These are phyloP conservation scores for Larimichthys crocea DNA, from an alignment of 2,113 vertebrate species.

Conservation along the genomic window DNA sequence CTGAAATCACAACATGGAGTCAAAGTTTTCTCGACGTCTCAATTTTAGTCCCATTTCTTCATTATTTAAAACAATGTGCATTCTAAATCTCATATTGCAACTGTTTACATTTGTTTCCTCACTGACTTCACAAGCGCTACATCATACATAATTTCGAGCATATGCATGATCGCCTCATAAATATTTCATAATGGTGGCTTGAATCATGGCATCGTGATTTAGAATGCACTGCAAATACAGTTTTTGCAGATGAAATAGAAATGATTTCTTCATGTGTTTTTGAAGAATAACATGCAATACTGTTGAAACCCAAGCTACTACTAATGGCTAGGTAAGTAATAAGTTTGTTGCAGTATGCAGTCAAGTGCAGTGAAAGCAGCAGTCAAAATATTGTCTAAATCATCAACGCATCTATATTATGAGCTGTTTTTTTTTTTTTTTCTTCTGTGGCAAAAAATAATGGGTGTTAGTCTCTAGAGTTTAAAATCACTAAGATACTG, in stretches of 20 bases:
- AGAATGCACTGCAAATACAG: conserved; percentile 31
- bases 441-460: neutral
- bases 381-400: neutral
- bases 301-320: neutral
- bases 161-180: conserved; percentile 43
- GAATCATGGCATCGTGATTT: conserved; percentile 34
- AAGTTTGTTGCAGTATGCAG: neutral
- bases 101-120: conserved; percentile 62
- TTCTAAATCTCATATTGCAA: conserved; percentile 12
- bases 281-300: neutral
- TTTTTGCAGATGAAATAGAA: conserved; percentile 11
- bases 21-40: neutral
- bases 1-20: neutral
- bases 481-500: neutral
- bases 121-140: conserved; percentile 30
- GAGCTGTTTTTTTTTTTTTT: too few relatives aligned
- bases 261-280: neutral
- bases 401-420: neutral
- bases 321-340: neutral
- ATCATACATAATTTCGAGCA: conserved; percentile 48
- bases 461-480: neutral
- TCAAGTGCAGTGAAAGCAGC: neutral
- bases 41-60: neutral
- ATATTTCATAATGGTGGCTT: conserved; percentile 60
- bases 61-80: conserved; percentile 31